Evolutionary conservation across 2,888 invertebrate species (phyloP).

Genomic region (Lycocerus yunnanus): DNA sequence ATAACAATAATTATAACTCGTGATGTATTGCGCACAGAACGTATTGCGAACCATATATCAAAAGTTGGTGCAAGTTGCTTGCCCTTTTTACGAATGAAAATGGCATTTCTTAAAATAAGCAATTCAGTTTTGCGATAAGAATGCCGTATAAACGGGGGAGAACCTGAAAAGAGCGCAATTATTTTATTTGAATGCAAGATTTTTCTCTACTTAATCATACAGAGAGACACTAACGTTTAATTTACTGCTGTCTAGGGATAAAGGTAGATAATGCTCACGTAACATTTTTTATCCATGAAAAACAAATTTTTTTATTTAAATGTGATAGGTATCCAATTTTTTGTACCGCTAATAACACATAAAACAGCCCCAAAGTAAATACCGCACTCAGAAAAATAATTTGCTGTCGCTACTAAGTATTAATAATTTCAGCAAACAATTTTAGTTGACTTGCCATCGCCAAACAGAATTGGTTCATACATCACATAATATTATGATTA

Average conservation of each 20-base stretch:
- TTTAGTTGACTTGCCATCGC: background rate
- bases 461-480: no score
- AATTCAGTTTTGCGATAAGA: constrained; percentile 26
- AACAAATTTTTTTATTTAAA: constrained; percentile 4
- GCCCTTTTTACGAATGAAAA: constrained; percentile 24
- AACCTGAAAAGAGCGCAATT: constrained; percentile 19
- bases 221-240: constrained; percentile 26
- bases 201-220: constrained; percentile 27
- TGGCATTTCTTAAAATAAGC: constrained; percentile 23
- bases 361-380: background rate
- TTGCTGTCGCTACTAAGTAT: background rate
- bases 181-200: constrained; percentile 26
- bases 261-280: constrained; percentile 24
- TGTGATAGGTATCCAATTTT: background rate
- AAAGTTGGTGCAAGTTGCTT: constrained; percentile 12
- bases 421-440: background rate
- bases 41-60: constrained; percentile 33
- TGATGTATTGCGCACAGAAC: constrained; percentile 34
- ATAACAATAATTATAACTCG: constrained; percentile 47
- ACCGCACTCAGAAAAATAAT: background rate
- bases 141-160: constrained; percentile 18
- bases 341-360: background rate
- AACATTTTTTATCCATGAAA: constrained; percentile 16
- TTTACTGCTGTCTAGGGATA: constrained; percentile 25
- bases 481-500: no score